Base-by-base conservation (phyloP, 2,797 vertebrate species). In the Takifugu rubripes region DNA sequence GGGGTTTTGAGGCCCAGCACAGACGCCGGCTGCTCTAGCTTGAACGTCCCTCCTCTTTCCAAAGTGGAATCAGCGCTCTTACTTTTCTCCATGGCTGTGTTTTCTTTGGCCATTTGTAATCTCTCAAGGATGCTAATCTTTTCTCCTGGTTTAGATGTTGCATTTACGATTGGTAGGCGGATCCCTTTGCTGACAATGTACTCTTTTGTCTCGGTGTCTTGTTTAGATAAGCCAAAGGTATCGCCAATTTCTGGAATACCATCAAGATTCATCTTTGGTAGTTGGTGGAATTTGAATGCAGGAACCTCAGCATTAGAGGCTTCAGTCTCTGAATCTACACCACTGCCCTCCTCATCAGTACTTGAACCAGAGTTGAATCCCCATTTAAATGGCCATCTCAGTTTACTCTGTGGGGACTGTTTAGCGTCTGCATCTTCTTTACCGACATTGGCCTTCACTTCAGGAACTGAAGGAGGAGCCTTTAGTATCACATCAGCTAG, bases 81-180 rank as follows among this genome's bases (percentile, higher is more conserved):
- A 0, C 36, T 70, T 12, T 72, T 21, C 21, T 21, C 21, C 21
- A 21, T 59, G 14, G 66, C 6, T 1, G 3, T 5, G 74, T 87
- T 85, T 25, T 78, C 74, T 59, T 25, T 83, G 6, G 88, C 75
- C 21, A 85, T 52, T 64, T 71, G 87, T 53, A 93, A 25, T 64
- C 82, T 86, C 73, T 91, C 85, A 71, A 70, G 63, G 49, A 93
- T 69, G 62, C 91, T 68, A 6, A 92, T 49, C 61, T 84, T 80
- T 48, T 66, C 69, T 46, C 69, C 70, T 6, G 49, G 0, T 27
- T 65, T 75, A 27, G 72, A 3, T 5, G 67, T 45, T 15, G 50
- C 3, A 15, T 80, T 87, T 0, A 78, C 8, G 4, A 78, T 46
- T 5, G 87, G 85, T 31, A 89, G 58, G 52, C 74, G 79, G 17